Evolutionary conservation across 92 coral and sea anemone species (phyloP), one percentile per base, ranked within the genome.

Genomic region (Pocillopora grandis): DNA sequence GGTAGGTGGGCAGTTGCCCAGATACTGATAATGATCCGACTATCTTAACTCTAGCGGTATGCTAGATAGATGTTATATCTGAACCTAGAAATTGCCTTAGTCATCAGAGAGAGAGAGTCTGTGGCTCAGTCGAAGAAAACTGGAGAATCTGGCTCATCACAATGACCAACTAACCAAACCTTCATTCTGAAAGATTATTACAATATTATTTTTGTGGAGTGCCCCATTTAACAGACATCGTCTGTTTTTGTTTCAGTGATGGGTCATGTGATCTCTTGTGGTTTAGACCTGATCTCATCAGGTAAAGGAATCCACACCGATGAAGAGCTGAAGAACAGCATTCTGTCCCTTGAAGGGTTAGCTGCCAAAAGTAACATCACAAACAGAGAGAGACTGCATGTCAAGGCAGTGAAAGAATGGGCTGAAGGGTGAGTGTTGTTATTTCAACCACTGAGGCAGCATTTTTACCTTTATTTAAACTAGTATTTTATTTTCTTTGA

Each of bases 211-310:
- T 18, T 64, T 12, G 18, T 5, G 31, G 36, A 21, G 23, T 67
- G 35, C 35, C 35, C 31, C 10, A 48, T 72, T 48, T 2, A 18
- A 9, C 1, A 4, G 18, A 72, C 3, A 72, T 31, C 18, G 0
- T 10, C 58, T 5, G 10, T 62, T 35, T 20, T 63, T 42, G 17
- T 31, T 62, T 12, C 72, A 95, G 98, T 95, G 6, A 95, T 95
- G 98, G 98, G 97, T 12, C 92, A 91, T 71, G 93, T 93, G 48
- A 68, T 95, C n/a, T 73, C 82, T 9, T 81, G 84, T 78, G 98
- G 97, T 59, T 76, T 95, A 90, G 91, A 89, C 17, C 83, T 95
- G 58, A 92, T 95, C 21, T 82, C 94, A 48, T 84, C 94, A 14
- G 80, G 75, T 19, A 87, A 76, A 71, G 89, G 89, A 16, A 80